A percentile compares a stretch with the other conserved stretches of the same genome.
Evolutionary conservation across 2,888 invertebrate species (phyloP).

Genomic region (Aphrophora alni): DNA sequence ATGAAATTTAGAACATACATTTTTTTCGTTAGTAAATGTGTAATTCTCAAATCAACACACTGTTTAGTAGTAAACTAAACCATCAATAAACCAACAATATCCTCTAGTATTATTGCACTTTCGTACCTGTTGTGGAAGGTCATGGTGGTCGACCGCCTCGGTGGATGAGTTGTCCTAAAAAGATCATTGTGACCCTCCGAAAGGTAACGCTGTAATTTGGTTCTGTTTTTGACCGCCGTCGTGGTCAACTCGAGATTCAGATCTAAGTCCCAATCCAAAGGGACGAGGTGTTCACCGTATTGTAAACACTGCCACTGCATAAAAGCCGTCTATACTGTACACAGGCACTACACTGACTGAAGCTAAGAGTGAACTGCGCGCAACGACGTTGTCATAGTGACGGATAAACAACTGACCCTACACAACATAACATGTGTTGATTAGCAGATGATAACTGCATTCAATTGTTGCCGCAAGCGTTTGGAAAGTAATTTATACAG

Average conservation of each 20-base stretch:
- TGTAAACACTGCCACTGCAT: slow-evolving; percentile 35
- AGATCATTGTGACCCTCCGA: slow-evolving; percentile 47
- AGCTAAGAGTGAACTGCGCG: slow-evolving; percentile 7
- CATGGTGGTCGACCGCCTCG: slow-evolving; percentile 45
- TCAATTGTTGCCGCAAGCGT: no score
- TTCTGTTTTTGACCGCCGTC: slow-evolving; percentile 33
- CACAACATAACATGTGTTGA: background rate
- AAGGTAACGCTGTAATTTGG: slow-evolving; percentile 46
- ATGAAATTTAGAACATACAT: no score
- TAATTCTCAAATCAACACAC: no score
- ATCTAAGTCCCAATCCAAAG: slow-evolving; percentile 48
- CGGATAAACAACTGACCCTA: slow-evolving; percentile 22
- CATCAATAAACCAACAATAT: no score
- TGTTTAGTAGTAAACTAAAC: no score
- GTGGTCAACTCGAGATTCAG: slow-evolving; percentile 45
- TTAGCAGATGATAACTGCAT: no score
- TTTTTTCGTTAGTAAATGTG: no score
- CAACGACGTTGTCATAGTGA: slow-evolving; percentile 6
- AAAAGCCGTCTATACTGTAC: background rate
- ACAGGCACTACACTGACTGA: slow-evolving; percentile 27
- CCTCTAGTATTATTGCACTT: no score
- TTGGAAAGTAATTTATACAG: no score
- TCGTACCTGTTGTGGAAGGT: slow-evolving; percentile 46
- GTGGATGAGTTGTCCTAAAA: slow-evolving; percentile 39
- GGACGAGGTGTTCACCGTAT: slow-evolving; percentile 37